phyloP scores from a whole-genome alignment of 2,888 invertebrate species.

The Ditula angustiorana region DNA sequence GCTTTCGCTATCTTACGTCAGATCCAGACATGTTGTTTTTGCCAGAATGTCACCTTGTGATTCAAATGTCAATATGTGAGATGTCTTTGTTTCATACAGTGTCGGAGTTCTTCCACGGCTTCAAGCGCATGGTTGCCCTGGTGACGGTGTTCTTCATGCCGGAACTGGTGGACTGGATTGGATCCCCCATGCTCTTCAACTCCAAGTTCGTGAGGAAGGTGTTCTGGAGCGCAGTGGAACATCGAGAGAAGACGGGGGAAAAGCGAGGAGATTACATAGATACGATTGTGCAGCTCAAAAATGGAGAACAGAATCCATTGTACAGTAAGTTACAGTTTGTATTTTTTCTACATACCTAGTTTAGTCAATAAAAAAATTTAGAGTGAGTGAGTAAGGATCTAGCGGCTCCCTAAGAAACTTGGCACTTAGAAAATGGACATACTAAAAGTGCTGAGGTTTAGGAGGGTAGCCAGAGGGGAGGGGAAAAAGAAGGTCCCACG shows the following conservation, averaged over 20 bases:
- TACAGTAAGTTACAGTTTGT: conserved; percentile 49
- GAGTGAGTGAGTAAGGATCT: no score
- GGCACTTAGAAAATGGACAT: no score
- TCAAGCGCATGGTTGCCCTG: conserved; percentile 50
- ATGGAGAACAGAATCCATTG: conserved; percentile 45
- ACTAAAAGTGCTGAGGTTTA: no score
- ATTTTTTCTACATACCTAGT: no score
- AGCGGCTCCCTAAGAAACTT: no score
- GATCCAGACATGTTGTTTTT: no score
- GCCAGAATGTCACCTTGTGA: no score
- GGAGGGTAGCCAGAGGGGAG: no score
- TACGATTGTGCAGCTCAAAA: conserved; percentile 47
- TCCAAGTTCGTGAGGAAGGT: conserved; percentile 44
- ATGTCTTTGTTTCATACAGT: conserved; percentile 38
- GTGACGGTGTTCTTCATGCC: conserved; percentile 51
- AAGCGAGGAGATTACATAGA: conserved; percentile 50
- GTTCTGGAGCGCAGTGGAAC: conserved; percentile 46
- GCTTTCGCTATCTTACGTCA: no score
- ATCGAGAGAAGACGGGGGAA: conserved; percentile 44
- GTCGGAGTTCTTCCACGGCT: conserved; percentile 46
- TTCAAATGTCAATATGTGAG: background rate
- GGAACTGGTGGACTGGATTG: conserved; percentile 45
- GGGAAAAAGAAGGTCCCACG: no score
- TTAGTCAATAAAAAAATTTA: no score
- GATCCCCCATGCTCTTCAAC: conserved; percentile 46